Evolutionary conservation across 1,140 invertebrate genomes (phyloP).

Genomic region (Dryas iulia): DNA sequence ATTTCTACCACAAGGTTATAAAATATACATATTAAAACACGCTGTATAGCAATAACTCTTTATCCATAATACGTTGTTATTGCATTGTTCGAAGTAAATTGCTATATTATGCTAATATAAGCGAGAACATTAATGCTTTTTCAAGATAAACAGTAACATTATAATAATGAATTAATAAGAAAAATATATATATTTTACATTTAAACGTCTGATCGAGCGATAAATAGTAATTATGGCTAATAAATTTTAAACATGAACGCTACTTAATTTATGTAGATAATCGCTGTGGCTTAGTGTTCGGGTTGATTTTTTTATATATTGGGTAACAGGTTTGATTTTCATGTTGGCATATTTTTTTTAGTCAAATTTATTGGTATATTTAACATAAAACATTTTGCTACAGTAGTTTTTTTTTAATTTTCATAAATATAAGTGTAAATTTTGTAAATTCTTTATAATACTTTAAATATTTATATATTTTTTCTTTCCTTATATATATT

Average conservation of each 20-base stretch:
- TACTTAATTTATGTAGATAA: neutral
- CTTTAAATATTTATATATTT: too few relatives aligned
- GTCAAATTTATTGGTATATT: too few relatives aligned
- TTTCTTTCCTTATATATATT: too few relatives aligned
- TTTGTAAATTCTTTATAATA: too few relatives aligned
- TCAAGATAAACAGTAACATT: constrained; percentile 2
- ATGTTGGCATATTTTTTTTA: too few relatives aligned
- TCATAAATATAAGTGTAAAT: too few relatives aligned
- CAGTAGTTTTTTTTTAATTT: too few relatives aligned
- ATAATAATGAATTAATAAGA: neutral
- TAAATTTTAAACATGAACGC: neutral
- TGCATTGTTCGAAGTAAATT: neutral
- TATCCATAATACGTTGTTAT: neutral
- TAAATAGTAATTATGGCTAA: neutral
- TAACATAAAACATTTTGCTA: too few relatives aligned
- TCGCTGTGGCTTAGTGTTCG: neutral
- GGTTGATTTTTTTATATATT: neutral
- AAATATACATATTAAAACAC: neutral
- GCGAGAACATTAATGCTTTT: neutral
- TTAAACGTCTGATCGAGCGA: neutral
- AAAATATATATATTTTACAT: neutral
- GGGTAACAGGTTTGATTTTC: too few relatives aligned
- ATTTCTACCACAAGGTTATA: too few relatives aligned
- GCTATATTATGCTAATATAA: neutral
- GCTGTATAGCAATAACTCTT: neutral